Percentiles rank a stretch among this genome's conserved stretches.
These are phyloP conservation scores for Limnephilus marmoratus DNA, from an alignment of 2,888 invertebrate species.

Conservation along the genomic window DNA sequence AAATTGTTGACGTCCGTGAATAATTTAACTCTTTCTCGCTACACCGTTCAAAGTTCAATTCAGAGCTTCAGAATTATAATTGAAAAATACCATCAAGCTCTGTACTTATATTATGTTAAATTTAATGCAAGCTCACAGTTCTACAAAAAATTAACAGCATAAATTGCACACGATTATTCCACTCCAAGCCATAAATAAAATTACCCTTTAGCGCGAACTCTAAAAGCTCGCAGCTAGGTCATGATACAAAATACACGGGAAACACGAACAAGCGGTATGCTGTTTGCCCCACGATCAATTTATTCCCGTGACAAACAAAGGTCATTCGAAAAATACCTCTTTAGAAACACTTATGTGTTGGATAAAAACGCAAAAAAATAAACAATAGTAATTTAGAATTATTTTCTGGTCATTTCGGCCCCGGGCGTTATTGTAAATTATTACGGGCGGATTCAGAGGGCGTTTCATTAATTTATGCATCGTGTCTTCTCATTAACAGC, in stretches of 20 bases:
- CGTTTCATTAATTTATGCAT: slow-evolving; percentile 39
- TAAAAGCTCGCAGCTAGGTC: background rate
- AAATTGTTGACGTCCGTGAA: background rate
- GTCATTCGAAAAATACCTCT: background rate
- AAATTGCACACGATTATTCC: background rate
- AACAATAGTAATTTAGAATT: background rate
- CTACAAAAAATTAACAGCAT: background rate
- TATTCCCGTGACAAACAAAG: background rate
- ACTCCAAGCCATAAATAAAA: background rate
- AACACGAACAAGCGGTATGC: background rate
- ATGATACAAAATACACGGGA: background rate
- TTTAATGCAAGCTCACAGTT: background rate
- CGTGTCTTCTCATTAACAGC: slow-evolving; percentile 27
- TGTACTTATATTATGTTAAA: background rate
- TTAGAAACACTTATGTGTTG: background rate
- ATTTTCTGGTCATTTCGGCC: background rate
- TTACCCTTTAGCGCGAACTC: background rate
- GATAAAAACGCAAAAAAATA: background rate
- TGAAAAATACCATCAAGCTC: background rate
- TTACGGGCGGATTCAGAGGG: background rate
- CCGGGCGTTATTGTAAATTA: slow-evolving; percentile 31
- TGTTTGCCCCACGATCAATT: slow-evolving; percentile 14
- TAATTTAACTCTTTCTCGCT: background rate
- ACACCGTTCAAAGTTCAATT: background rate
- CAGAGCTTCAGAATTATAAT: background rate